Evolutionary conservation across 2,888 invertebrate species (phyloP), one percentile per base, ranked within the genome.

Genomic region (Morinoia aosen): DNA sequence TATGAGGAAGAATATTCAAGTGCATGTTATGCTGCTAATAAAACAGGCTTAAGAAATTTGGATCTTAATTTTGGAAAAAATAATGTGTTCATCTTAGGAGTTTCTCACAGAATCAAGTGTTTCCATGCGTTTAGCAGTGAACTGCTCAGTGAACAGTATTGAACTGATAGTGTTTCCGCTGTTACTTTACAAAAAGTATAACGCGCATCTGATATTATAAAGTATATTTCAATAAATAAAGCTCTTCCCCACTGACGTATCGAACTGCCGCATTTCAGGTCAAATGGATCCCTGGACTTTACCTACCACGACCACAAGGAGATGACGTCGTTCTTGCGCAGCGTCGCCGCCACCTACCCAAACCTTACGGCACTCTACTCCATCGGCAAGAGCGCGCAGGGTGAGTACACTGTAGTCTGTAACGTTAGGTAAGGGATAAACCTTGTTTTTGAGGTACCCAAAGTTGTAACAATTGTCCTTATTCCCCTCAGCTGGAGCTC

Each of bases 381-480:
- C 96, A 99, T 99, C 97, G 99, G 99, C 96, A 99, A 99, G 97
- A 99, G 99, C 61, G 98, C 99, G 10, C 98, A 99, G 98, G 99
- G 98, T 98, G 97, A 97, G 97, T 96, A 39, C 33, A 25, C 8
- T 12, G 25, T n/a, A 48, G 48, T 48, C 48, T 48, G 48, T 48
- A 48, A 48, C 48, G 48, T 5, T 48, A 48, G 5, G 48, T 48
- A 48, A 48, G 2, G 48, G 5, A 48, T 48, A 48, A 48, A 48
- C 48, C 48, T 48, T 48, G 48, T 48, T 48, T 48, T 5, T 48
- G 48, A 48, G 48, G 48, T 48, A 48, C 48, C 5, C 48, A 48
- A 48, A 48, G 48, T 48, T 48, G 48, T 48, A 5, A 5, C 48
- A 48, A 48, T 48, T 2, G 48, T 48, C 48, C 48, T 48, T 48